A percentile compares a stretch with the other conserved stretches of the same genome.
Evolutionary conservation across 23 tunicate species (phyloP).

Genomic region (Halocynthia aurantium): DNA sequence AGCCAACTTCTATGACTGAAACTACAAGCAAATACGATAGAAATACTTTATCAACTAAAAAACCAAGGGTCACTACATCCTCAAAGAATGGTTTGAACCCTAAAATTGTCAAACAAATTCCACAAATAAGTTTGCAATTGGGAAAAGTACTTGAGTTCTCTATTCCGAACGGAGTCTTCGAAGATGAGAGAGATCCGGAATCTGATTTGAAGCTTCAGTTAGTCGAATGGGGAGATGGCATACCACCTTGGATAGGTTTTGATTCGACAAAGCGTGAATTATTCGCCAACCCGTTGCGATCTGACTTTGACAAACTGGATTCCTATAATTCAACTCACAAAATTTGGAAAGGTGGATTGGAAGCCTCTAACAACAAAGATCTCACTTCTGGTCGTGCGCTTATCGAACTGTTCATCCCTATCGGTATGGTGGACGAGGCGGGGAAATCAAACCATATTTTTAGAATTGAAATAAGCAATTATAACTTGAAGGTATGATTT

Average conservation of each 20-base stretch:
- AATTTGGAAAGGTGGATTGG: constrained; percentile 56
- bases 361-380: constrained; percentile 16
- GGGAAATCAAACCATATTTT: constrained; percentile 41
- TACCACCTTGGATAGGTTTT: constrained; percentile 38
- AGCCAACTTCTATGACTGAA: neutral
- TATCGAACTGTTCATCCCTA: constrained; percentile 13
- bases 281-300: constrained; percentile 28
- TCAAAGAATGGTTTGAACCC: neutral
- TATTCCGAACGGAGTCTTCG: constrained; percentile 2
- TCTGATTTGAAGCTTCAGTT: too few relatives aligned
- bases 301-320: constrained; percentile 22
- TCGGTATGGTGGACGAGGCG: neutral
- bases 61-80: neutral
- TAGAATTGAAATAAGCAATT: constrained; percentile 34
- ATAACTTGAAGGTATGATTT: constrained; percentile 34
- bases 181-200: too few relatives aligned
- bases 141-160: neutral
- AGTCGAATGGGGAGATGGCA: neutral
- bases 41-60: neutral
- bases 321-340: constrained; percentile 34
- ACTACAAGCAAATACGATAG: neutral
- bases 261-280: constrained; percentile 22
- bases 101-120: neutral
- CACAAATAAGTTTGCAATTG: neutral
- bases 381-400: constrained; percentile 18